Conservation (phyloP, 1,140 invertebrate genomes). For the Drosophila sulfurigaster region DNA sequence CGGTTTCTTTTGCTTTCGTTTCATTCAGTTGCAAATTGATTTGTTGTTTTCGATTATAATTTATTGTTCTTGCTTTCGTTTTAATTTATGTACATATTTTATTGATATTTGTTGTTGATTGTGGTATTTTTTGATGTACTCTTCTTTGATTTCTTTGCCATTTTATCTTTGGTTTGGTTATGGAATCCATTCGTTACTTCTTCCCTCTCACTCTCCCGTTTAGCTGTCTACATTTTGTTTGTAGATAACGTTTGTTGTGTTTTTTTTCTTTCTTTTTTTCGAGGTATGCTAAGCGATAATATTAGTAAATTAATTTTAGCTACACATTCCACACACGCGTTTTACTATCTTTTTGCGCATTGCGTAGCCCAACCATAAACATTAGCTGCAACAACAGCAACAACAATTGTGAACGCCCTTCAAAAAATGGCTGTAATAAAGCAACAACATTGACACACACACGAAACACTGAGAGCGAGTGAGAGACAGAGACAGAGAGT, state of each 20-base stretch:
- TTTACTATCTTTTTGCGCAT: slow-evolving; percentile 46
- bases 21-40: slow-evolving; percentile 76
- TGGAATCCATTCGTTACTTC: slow-evolving; percentile 44
- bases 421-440: slow-evolving; percentile 56
- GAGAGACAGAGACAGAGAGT: not conserved
- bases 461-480: not conserved
- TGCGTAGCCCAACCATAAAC: slow-evolving; percentile 35
- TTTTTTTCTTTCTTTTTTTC: not conserved
- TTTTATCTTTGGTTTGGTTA: slow-evolving; percentile 81
- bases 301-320: slow-evolving; percentile 20
- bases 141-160: slow-evolving; percentile 70
- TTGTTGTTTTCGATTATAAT: slow-evolving; percentile 58
- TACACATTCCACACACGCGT: slow-evolving; percentile 18
- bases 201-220: slow-evolving; percentile 7
- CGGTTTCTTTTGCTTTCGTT: slow-evolving; percentile 66
- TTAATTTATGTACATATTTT: slow-evolving; percentile 51
- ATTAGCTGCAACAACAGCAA: slow-evolving; percentile 25
- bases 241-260: slow-evolving; percentile 22
- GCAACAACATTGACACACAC: slow-evolving; percentile 25
- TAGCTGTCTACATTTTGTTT: slow-evolving; percentile 58
- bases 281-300: slow-evolving; percentile 37
- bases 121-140: slow-evolving; percentile 32
- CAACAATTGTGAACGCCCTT: slow-evolving; percentile 57
- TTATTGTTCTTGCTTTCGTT: slow-evolving; percentile 66
- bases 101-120: slow-evolving; percentile 40